Base-by-base conservation (phyloP, 2,113 vertebrate genomes). In the Xiphophorus couchianus region DNA sequence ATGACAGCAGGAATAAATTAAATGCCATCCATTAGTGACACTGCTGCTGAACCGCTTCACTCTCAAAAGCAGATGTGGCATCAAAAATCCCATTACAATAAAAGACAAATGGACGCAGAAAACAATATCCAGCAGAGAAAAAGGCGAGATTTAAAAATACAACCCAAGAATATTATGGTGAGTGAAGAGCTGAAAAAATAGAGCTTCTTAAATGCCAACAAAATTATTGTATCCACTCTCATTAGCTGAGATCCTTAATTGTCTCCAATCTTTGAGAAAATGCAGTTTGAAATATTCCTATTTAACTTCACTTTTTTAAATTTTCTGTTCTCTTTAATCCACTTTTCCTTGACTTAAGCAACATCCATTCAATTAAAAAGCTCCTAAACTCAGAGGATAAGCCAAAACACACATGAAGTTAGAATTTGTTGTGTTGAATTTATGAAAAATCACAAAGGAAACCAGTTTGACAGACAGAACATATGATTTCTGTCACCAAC, bases 21-120 rank as follows among this genome's bases (percentile, higher is more conserved):
- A 78, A 75, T 66, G 70, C 17, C 73, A 63, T 75, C 80, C 83
- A 85, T 85, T 85, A 88, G 80, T 88, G 86, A 88, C 77, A 85
- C 74, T 9, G 37, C 28, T 27, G 44, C 63, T 48, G 76, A 87
- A 71, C 79, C 76, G 39, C 28, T 73, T 54, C 48, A 29, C 27
- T 9, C 5, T 14, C 27, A 58, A 58, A n/a, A 60, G 35, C 31
- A 78, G 9, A 39, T 39, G 9, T 66, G 6, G 12, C 7, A 60
- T 66, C 35, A 69, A 74, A 28, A 78, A 65, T 77, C 51, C 60
- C 66, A 71, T 83, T 69, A 66, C 65, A 29, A 35, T n/a, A 6
- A 25, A 44, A 61, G 42, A 37, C 77, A 75, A 33, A 48, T 0
- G 17, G 17, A 48, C 0, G 13, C 0, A 3, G 9, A 25, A 71